Evolutionary conservation across 2,888 invertebrate species (phyloP).

Genomic region (Julus scandinavius): DNA sequence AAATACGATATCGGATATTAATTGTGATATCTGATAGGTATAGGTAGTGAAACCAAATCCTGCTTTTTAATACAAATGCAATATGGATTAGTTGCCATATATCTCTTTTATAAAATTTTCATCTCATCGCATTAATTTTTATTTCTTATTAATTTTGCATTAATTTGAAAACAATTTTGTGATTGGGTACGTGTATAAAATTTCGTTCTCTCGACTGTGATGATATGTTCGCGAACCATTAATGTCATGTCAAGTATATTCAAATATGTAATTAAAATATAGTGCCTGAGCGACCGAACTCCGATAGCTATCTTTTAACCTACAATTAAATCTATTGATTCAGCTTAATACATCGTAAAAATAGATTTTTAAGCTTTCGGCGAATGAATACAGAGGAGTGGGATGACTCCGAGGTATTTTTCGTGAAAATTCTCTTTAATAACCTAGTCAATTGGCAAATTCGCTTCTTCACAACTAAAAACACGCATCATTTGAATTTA

Average conservation of each 20-base stretch:
- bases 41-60: too few species aligned
- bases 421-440: neutral
- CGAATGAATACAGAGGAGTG: neutral
- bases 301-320: neutral
- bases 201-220: neutral
- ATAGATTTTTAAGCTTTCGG: neutral
- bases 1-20: too few species aligned
- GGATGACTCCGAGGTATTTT: neutral
- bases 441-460: neutral
- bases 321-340: neutral
- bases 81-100: too few species aligned
- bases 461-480: neutral
- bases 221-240: neutral
- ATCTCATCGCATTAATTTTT: too few species aligned
- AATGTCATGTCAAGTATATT: neutral
- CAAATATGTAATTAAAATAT: neutral
- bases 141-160: neutral
- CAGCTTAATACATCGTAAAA: neutral
- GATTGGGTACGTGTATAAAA: neutral
- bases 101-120: too few species aligned
- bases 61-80: too few species aligned
- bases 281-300: neutral
- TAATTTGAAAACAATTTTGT: neutral
- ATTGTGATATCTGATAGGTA: too few species aligned
- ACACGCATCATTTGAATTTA: neutral